Evolutionary conservation across 2,888 invertebrate species (phyloP), one percentile per base, ranked within the genome.

Genomic region (Gibbula magus): DNA sequence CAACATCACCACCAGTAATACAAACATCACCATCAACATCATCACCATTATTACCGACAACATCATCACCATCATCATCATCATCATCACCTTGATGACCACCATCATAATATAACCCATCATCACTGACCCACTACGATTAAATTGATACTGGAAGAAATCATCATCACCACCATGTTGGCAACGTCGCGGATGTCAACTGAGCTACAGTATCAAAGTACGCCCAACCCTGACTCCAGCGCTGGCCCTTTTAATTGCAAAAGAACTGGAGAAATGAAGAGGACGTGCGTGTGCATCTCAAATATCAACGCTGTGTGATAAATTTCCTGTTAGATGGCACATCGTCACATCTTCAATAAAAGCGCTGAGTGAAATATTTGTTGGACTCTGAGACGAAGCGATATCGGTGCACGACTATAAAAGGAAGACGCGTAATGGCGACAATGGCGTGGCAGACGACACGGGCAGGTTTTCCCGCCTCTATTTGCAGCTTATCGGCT

Each of bases 341-440:
- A 61, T 61, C 61, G 29, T 61, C 29, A 29, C 61, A 61, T 61
- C 61, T 25, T 16, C 61, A 61, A 61, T 76, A 79, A 79, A 76
- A 75, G 70, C 45, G 74, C 76, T 81, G 78, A 76, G 20, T 77
- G 67, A 78, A 77, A 81, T 79, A 73, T 75, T 75, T 77, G 77
- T 79, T 76, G 52, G 66, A 29, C 53, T 20, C 81, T 79, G 79
- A 77, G 61, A 75, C 51, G 67, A 82, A 67, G 86, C 82, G 87
- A 87, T 87, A 87, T 83, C 86, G 83, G 85, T 86, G 84, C 85
- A 85, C 83, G 82, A 78, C 83, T 83, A 84, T 86, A 83, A 86
- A 87, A 78, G 82, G 78, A 75, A 67, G 84, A 56, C 75, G 78
- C 51, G 61, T 83, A 81, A 80, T 77, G 75, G 83, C 78, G 79